Base-by-base conservation (phyloP, 1,140 invertebrate species). In the Nebria ingens region DNA sequence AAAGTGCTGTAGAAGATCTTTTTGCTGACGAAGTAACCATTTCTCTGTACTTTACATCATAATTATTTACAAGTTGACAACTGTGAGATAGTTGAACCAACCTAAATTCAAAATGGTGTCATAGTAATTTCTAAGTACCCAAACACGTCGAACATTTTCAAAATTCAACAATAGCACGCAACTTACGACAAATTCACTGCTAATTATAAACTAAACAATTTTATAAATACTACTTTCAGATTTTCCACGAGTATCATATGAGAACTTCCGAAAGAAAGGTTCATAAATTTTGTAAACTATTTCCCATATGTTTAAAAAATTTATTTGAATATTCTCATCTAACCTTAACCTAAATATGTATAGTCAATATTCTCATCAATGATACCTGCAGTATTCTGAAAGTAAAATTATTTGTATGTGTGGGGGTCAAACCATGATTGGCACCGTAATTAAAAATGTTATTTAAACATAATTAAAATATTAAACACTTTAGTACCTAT, bases 391-490 rank as follows among this genome's bases (percentile, higher is more conserved):
- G n/a, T n/a, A n/a, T n/a, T n/a, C n/a, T n/a, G n/a, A n/a, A n/a
- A n/a, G n/a, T n/a, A n/a, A n/a, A n/a, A 34, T 9, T 34, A 34
- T 34, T 34, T 34, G 25, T 34, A n/a, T 34, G 25, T n/a, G 6
- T 6, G 25, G n/a, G n/a, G n/a, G 25, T 34, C n/a, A n/a, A n/a
- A n/a, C n/a, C n/a, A n/a, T n/a, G n/a, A n/a, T 34, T 34, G 25
- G n/a, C 25, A 34, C 6, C 6, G 25, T n/a, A 34, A 34, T 34
- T 34, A 34, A 34, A 34, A 34, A 34, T 34, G 25, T 34, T 34
- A 34, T 34, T 34, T 34, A n/a, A 34, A 34, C n/a, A 34, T 34
- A 34, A 34, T 34, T 34, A 34, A 34, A 34, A n/a, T n/a, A n/a
- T n/a, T n/a, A n/a, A n/a, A n/a, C n/a, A n/a, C n/a, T n/a, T n/a